Evolutionary conservation across 1,140 invertebrate species (phyloP), one percentile per base, ranked within the genome.

Genomic region (Orius laevigatus): DNA sequence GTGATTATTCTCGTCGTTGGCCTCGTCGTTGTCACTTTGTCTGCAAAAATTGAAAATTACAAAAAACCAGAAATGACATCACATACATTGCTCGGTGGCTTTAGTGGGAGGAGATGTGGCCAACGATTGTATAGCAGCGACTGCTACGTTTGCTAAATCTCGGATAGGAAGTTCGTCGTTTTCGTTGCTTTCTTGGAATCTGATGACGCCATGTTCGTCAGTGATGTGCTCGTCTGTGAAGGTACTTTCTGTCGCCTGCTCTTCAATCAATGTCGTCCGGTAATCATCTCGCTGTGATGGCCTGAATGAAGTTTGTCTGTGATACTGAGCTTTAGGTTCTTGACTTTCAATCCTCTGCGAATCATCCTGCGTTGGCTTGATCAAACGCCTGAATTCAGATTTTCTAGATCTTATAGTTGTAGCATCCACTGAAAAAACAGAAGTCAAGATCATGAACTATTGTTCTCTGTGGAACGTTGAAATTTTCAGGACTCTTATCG

Each of bases 11-110:
- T 31, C 25, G n/a, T 45, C 53, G 62, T 63, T 14, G 59, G 45
- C 47, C 55, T 46, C 49, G 56, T 58, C 31, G 58, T 55, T 20
- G 62, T 60, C n/a, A 63, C 60, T 52, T 59, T 61, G 44, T 60
- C 43, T 45, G 32, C 11, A 45, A 45, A 4, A 19, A n/a, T n/a
- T 25, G 25, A 4, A 3, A 25, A 8, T 25, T 3, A 25, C 8
- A 25, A 25, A 61, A 49, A n/a, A 43, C 4, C 12, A 18, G 5
- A n/a, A 11, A 5, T n/a, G 5, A 16, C 2, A 10, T 19, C 20
- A 47, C 49, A 45, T 35, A 55, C 53, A 45, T 36, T 46, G 35
- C 20, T 51, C 35, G 41, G 52, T 53, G 4, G 54, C 25, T 12
- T 46, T 40, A 33, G 51, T 35, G 18, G 59, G 57, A 1, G 54